phyloP scores from a whole-genome alignment of 2,113 vertebrate species.

The Chloropsis hardwickii region DNA sequence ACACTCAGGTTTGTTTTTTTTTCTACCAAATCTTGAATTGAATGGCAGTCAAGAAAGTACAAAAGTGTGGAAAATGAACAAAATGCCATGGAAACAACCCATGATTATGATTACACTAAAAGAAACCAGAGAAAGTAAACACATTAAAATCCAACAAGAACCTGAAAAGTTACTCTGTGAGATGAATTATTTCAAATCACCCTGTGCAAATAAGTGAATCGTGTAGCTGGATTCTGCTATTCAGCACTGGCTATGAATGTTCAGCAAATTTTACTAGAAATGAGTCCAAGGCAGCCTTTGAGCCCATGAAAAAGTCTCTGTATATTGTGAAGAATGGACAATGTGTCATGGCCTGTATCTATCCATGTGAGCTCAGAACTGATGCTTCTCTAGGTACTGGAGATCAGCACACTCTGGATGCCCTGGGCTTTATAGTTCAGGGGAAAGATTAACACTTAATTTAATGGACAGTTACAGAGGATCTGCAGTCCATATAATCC shows the following conservation, averaged over 20 bases:
- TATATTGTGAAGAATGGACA: background rate
- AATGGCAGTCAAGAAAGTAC: background rate
- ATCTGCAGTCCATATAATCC: background rate
- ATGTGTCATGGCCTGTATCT: background rate
- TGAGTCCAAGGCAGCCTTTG: background rate
- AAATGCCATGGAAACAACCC: background rate
- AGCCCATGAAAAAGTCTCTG: background rate
- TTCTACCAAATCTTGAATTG: background rate
- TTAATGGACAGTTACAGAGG: background rate
- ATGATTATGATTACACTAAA: background rate
- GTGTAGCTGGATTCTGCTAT: background rate
- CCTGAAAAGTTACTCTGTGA: background rate
- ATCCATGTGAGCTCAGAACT: accelerated
- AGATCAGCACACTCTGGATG: background rate
- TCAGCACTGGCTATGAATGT: accelerated
- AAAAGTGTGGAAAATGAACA: background rate
- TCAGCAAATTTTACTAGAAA: background rate
- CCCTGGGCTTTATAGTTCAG: background rate
- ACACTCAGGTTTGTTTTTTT: background rate
- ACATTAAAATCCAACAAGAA: background rate
- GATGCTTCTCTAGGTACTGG: background rate
- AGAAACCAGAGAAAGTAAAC: background rate
- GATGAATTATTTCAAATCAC: background rate
- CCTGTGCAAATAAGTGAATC: accelerated
- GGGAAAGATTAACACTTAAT: background rate